phyloP scores from a whole-genome alignment of 2,888 invertebrate species.

The Itoplectis maculator region DNA sequence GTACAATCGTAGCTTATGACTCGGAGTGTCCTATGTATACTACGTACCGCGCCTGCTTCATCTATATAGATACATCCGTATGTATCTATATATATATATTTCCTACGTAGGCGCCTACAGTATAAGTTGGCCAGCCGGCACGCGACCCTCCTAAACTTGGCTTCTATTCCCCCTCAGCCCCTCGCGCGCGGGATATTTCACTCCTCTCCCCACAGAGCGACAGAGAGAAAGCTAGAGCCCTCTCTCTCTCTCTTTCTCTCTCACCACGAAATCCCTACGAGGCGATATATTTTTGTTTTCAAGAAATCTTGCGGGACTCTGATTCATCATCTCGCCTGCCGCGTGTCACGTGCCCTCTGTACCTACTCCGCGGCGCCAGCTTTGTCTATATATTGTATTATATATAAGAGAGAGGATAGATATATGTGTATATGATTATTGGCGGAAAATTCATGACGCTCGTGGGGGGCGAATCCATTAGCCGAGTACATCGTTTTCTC shows the following conservation, averaged over 20 bases:
- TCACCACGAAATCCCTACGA: conserved; percentile 69
- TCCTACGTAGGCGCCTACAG: conserved; percentile 14
- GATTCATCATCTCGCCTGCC: conserved; percentile 64
- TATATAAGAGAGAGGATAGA: too few species aligned
- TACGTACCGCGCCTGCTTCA: too few species aligned
- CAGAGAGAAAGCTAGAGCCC: conserved; percentile 25
- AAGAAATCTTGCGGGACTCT: conserved; percentile 71
- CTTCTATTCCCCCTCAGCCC: conserved; percentile 64
- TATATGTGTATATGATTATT: conserved; percentile 20
- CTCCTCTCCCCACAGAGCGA: conserved; percentile 27
- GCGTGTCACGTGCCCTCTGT: conserved; percentile 15
- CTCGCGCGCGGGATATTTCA: conserved; percentile 25
- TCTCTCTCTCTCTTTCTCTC: conserved; percentile 68
- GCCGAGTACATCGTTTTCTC: conserved; percentile 33
- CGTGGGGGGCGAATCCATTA: conserved; percentile 54
- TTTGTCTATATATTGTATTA: not conserved
- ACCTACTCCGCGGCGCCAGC: not conserved
- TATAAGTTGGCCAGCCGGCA: conserved; percentile 66
- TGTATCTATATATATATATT: conserved; percentile 12
- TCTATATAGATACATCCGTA: too few species aligned
- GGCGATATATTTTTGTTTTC: conserved; percentile 72
- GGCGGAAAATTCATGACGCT: conserved; percentile 57
- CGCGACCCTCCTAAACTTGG: conserved; percentile 69
- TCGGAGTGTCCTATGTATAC: too few species aligned
- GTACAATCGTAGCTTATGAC: too few species aligned